phyloP scores from a whole-genome alignment of 2,797 vertebrate genomes.

The Dendrocincla fuliginosa region DNA sequence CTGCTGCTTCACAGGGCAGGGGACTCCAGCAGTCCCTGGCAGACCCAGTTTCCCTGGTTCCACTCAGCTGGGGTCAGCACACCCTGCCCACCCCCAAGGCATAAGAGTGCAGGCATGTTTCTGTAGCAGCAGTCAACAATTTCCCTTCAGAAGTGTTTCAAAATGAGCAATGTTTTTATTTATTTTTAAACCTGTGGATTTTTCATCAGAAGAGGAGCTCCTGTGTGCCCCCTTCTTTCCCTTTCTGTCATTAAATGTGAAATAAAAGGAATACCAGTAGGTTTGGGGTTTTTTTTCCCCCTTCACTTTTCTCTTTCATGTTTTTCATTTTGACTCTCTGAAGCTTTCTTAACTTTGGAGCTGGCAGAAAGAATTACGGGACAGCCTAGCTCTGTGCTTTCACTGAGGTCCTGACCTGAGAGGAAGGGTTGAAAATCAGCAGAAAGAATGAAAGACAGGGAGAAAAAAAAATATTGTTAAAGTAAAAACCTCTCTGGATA shows the following conservation, averaged over 20 bases:
- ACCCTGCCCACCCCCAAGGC: accelerated
- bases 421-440: not conserved
- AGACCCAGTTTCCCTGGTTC: not conserved
- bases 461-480: not conserved
- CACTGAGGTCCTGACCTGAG: not conserved
- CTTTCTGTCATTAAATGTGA: not conserved
- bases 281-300: accelerated
- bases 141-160: not conserved
- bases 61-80: accelerated
- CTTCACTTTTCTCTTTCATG: not conserved
- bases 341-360: not conserved
- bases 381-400: not conserved
- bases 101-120: not conserved
- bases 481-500: not conserved
- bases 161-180: not conserved
- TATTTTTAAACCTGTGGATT: not conserved
- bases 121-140: not conserved
- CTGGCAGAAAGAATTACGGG: not conserved
- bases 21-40: not conserved
- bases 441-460: not conserved
- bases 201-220: not conserved
- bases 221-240: not conserved
- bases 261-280: not conserved
- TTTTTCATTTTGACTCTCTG: not conserved
- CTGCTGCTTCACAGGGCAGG: not conserved